Conservation (phyloP, 1,140 invertebrate species). For the Augochlora pura region DNA sequence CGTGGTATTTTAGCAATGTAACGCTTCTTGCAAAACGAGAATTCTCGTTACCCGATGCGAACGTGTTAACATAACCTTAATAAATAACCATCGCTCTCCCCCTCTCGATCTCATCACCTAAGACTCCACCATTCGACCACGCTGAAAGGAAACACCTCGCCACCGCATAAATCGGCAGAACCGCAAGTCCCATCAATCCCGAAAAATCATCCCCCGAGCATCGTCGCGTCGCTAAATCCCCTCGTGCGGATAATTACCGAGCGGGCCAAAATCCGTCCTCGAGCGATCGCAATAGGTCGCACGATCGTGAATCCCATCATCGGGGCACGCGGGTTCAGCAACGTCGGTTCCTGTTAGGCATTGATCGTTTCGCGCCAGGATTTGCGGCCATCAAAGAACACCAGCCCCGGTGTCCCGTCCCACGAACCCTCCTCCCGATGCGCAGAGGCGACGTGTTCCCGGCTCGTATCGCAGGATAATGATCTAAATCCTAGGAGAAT, state of each 20-base stretch:
- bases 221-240: background rate
- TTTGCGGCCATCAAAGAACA: conserved; percentile 62
- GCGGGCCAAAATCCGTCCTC: conserved; percentile 28
- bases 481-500: conserved; percentile 61
- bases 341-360: conserved; percentile 16
- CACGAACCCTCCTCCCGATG: conserved; percentile 41
- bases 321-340: background rate
- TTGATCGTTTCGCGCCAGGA: conserved; percentile 61
- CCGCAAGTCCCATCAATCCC: no score
- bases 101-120: no score
- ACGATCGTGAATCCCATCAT: background rate
- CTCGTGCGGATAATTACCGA: conserved; percentile 21
- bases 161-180: background rate
- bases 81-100: no score
- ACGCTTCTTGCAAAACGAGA: no score
- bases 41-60: no score
- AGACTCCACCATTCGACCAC: background rate
- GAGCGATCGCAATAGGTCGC: background rate
- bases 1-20: no score
- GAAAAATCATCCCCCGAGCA: background rate
- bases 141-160: background rate
- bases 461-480: conserved; percentile 59
- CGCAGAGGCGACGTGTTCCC: conserved; percentile 59
- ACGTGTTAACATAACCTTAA: no score
- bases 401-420: conserved; percentile 30